Evolutionary conservation across 2,113 vertebrate species (phyloP).

Genomic region (Isurus oxyrinchus): DNA sequence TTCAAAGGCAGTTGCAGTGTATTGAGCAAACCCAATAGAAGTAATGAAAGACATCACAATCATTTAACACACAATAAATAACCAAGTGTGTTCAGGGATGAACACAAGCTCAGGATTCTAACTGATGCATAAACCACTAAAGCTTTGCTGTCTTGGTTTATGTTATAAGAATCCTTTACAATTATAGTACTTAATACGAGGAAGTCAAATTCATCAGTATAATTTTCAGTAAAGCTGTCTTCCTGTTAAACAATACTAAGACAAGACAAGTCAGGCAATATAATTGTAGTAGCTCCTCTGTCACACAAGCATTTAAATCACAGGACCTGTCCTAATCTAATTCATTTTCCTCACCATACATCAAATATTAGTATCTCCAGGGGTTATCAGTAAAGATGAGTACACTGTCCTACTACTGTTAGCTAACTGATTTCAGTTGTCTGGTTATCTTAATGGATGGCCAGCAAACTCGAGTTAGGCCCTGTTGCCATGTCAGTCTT

Average conservation of each 20-base stretch:
- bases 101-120: background rate
- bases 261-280: background rate
- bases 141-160: background rate
- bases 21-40: background rate
- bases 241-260: background rate
- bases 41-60: background rate
- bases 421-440: background rate
- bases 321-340: background rate
- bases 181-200: background rate
- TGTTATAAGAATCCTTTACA: background rate
- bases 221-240: background rate
- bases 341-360: background rate
- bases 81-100: background rate
- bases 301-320: slow-evolving; percentile 15
- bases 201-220: slow-evolving; percentile 1
- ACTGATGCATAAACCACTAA: background rate
- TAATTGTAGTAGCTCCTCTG: background rate
- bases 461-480: background rate
- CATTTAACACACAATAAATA: background rate
- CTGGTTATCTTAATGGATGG: background rate
- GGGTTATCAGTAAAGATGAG: background rate
- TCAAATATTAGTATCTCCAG: background rate
- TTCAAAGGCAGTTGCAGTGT: background rate
- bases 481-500: background rate
- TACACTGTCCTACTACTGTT: background rate